A percentile compares a stretch with the other conserved stretches of the same genome.
phyloP scores from a whole-genome alignment of 2,113 vertebrate genomes.

The Nesogale talazaci region DNA sequence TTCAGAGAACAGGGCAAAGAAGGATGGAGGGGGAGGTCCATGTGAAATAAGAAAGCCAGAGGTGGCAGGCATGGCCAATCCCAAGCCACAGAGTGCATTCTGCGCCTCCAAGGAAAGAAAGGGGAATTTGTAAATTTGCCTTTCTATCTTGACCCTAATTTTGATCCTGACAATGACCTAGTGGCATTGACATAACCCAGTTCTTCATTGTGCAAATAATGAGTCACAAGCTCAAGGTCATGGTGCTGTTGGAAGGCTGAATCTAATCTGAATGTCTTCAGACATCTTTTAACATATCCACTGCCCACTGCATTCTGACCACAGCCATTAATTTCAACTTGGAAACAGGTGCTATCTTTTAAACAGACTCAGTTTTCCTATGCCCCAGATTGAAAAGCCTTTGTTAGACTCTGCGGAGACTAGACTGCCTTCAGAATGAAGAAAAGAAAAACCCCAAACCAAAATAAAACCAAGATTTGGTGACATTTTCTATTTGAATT shows the following conservation, averaged over 20 bases:
- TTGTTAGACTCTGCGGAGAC: not conserved
- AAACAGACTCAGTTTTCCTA: not conserved
- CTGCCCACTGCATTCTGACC: not conserved
- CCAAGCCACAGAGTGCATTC: not conserved
- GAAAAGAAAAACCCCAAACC: not conserved
- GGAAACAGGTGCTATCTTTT: not conserved
- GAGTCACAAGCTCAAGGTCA: not conserved
- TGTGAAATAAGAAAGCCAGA: too few relatives aligned
- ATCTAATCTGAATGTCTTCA: not conserved
- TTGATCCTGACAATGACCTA: not conserved
- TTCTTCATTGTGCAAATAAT: not conserved
- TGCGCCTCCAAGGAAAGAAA: not conserved
- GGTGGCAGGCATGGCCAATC: too few relatives aligned
- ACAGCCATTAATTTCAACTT: not conserved
- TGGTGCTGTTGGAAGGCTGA: not conserved
- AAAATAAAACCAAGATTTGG: not conserved
- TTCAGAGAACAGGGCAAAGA: too few relatives aligned
- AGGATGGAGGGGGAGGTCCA: too few relatives aligned
- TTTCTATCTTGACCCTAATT: not conserved
- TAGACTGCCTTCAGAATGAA: not conserved
- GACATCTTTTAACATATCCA: too few relatives aligned
- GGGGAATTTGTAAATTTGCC: not conserved
- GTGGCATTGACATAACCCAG: not conserved
- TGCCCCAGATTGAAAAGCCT: not conserved
- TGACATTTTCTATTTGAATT: slow-evolving; percentile 40